Conservation (phyloP, 2,888 invertebrate genomes). For the Lamellibrachia satsuma region DNA sequence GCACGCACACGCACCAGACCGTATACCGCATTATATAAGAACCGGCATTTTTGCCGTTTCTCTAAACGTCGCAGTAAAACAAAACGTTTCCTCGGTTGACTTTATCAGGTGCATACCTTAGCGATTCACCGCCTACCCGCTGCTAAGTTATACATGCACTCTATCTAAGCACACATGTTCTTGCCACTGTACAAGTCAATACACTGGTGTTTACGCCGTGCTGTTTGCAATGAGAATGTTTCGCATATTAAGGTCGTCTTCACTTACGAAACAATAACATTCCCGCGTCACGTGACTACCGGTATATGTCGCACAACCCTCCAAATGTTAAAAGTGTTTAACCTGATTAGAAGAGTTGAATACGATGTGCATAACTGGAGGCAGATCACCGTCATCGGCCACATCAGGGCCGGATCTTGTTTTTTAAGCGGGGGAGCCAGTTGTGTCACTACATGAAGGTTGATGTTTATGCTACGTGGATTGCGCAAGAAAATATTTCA, state of each 20-base stretch:
- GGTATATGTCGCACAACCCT: not conserved
- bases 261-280: not conserved
- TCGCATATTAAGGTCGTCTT: not conserved
- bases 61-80: not conserved
- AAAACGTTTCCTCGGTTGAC: not conserved
- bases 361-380: not conserved
- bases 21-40: not conserved
- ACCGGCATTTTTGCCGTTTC: not conserved
- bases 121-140: not conserved
- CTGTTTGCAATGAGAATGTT: not conserved
- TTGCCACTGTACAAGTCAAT: not conserved
- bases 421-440: not conserved
- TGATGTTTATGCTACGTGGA: not conserved
- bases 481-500: not conserved
- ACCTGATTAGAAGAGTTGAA: not conserved
- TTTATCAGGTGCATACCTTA: not conserved
- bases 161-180: constrained; percentile 8
- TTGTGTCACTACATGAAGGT: not conserved
- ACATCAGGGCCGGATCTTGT: not conserved
- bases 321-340: not conserved
- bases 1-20: not conserved
- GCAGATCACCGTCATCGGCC: not conserved
- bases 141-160: not conserved
- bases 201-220: not conserved
- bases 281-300: not conserved